phyloP scores from a whole-genome alignment of 2,797 vertebrate genomes.

The Falco berigora region DNA sequence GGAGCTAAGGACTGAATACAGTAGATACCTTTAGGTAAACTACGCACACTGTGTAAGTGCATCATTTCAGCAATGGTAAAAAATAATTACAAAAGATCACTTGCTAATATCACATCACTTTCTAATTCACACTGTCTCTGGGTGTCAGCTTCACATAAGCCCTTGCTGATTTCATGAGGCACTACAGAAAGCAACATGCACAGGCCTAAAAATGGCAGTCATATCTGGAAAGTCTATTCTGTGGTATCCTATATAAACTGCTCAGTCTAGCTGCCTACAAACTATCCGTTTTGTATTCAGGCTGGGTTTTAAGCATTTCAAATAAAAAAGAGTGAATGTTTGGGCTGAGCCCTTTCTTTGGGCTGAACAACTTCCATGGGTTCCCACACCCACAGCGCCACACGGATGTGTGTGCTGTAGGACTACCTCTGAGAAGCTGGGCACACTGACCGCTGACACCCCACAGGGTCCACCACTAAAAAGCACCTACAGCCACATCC shows the following conservation, averaged over 20 bases:
- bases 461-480: background rate
- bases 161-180: constrained; percentile 9
- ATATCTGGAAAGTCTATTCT: background rate
- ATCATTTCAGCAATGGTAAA: background rate
- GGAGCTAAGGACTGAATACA: background rate
- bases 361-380: background rate
- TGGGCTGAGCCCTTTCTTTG: background rate
- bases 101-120: constrained; percentile 9
- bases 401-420: background rate
- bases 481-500: background rate
- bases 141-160: background rate
- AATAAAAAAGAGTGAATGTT: background rate
- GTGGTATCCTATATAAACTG: background rate
- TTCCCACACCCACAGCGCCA: background rate
- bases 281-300: background rate
- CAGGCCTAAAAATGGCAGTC: constrained; percentile 38
- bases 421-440: background rate
- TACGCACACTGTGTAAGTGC: background rate
- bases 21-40: background rate
- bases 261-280: background rate
- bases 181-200: constrained; percentile 3
- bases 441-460: background rate
- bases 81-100: constrained; percentile 21
- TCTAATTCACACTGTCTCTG: background rate
- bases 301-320: background rate